A percentile compares a stretch with the other conserved stretches of the same genome.
Conservation (phyloP, 1,140 invertebrate species). For the Globodera rostochiensis region DNA sequence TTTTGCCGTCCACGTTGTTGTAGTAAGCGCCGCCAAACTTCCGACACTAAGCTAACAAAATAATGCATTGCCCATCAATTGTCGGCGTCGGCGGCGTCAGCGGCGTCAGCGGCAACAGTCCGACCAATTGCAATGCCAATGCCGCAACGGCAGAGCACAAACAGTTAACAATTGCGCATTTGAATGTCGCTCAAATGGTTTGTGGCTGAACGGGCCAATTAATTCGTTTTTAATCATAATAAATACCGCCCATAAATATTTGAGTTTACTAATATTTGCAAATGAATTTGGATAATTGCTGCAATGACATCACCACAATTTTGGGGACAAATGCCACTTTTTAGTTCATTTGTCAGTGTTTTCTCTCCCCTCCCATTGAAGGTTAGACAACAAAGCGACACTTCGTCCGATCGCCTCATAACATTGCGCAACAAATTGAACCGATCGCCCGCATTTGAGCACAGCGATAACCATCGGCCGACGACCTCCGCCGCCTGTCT, state of each 20-base stretch:
- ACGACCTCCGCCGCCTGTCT: background rate
- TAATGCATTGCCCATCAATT: background rate
- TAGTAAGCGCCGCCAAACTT: background rate
- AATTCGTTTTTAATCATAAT: background rate
- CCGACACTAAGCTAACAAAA: no score
- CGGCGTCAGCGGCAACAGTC: background rate
- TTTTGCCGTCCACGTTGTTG: background rate
- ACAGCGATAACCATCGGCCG: background rate
- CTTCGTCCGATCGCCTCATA: background rate
- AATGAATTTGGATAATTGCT: no score
- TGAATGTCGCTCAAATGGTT: constrained; percentile 14
- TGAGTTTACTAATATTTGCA: background rate
- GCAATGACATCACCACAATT: no score
- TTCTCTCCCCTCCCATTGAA: background rate
- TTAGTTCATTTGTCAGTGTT: background rate
- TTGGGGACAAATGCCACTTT: background rate
- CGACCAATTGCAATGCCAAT: background rate
- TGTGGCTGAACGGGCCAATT: background rate
- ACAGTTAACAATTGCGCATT: background rate
- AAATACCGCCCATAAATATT: background rate
- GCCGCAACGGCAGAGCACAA: background rate
- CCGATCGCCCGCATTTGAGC: constrained; percentile 3
- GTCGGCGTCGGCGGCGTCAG: no score
- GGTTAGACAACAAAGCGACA: background rate
- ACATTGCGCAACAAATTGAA: constrained; percentile 7